A percentile compares a stretch with the other conserved stretches of the same genome.
Evolutionary conservation across 2,113 vertebrate genomes (phyloP).

Genomic region (Salminus brasiliensis): DNA sequence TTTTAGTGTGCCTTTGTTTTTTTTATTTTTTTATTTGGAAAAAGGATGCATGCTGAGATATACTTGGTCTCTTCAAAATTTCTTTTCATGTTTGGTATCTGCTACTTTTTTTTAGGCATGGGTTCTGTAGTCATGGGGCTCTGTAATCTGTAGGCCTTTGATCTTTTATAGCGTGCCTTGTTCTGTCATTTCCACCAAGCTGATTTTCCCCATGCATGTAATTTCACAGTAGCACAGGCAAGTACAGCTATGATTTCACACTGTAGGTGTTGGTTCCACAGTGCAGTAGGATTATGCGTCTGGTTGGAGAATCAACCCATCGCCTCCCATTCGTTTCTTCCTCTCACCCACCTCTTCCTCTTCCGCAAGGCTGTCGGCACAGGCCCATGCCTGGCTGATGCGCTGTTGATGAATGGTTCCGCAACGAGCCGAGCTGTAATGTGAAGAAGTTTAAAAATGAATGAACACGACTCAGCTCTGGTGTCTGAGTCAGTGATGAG

Average conservation of each 20-base stretch:
- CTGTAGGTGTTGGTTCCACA: background rate
- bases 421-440: constrained; percentile 22
- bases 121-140: constrained; percentile 13
- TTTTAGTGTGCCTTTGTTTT: no score
- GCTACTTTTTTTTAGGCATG: background rate
- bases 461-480: constrained; percentile 25
- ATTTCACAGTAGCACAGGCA: constrained; percentile 19
- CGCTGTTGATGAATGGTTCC: constrained; percentile 35
- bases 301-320: background rate
- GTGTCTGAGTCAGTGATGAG: constrained; percentile 37
- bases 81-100: background rate
- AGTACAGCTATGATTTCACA: constrained; percentile 7
- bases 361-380: background rate
- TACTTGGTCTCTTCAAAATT: no score
- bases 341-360: constrained; percentile 15
- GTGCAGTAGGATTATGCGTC: background rate
- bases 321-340: background rate
- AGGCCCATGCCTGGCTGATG: constrained; percentile 10
- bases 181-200: constrained; percentile 18
- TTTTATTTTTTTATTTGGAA: no score
- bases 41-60: no score
- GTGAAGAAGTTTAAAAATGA: constrained; percentile 51
- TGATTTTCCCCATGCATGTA: constrained; percentile 25
- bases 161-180: background rate
- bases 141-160: constrained; percentile 9